Base-by-base conservation (phyloP, 2,797 vertebrate species). In the Morus bassanus region DNA sequence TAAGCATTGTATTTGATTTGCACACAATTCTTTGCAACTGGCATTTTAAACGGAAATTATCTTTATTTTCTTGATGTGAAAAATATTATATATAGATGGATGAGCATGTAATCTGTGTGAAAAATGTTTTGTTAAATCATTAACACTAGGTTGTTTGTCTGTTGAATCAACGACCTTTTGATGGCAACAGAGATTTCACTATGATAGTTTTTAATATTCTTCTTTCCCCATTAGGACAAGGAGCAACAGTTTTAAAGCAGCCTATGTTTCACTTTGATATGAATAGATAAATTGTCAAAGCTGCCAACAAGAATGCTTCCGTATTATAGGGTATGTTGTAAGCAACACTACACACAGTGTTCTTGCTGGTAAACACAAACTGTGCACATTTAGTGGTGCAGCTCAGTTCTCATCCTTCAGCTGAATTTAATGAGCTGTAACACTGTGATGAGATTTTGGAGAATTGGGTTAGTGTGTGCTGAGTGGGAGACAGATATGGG, bases 271-370 rank as follows among this genome's bases (percentile, higher is more conserved):
- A 74, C 72, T 95, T 85, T 60, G 51, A 92, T 96, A 95, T 98
- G 97, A 98, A 98, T 97, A 97, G 97, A 97, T 97, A 97, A 97
- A 97, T 98, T 98, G 98, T 98, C 91, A 91, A 89, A 97, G 91
- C 92, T 94, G 93, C 96, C 97, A 96, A 75, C 60, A 95, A 97
- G 95, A 96, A 63, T 81, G 89, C 93, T 97, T 92, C 96, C 48
- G 5, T 88, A 96, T 95, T 94, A 89, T 24, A 8, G 85, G 89
- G 72, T 78, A 72, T 60, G 85, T 96, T 95, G 95, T 91, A 86
- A 93, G 93, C 97, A 97, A 97, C 97, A 97, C 96, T 97, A 43
- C 88, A 59, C 87, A 69, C 96, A 97, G 95, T 97, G 97, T 97
- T 98, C 96, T 91, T 89, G 69, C 93, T 94, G 92, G 92, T 97